These are phyloP conservation scores for Papilio machaon DNA, from an alignment of 1,140 invertebrate genomes.

Conservation along the genomic window DNA sequence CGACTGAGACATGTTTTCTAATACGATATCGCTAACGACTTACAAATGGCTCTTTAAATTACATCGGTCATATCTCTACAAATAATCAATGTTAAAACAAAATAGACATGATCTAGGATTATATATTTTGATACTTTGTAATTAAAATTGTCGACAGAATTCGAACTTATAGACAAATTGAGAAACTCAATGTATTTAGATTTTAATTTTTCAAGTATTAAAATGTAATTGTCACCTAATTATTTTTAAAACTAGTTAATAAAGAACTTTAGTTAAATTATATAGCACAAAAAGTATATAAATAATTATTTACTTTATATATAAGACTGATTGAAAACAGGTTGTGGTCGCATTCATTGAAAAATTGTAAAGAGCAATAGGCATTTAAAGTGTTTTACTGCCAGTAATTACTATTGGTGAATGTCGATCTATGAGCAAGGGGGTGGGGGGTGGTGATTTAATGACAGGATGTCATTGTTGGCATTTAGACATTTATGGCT, in stretches of 20 bases:
- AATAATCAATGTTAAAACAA: too few relatives aligned
- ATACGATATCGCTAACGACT: background rate
- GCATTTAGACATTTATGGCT: background rate
- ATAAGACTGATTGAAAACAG: background rate
- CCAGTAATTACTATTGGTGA: background rate
- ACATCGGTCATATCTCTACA: background rate
- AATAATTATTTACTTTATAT: background rate
- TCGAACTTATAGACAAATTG: too few relatives aligned
- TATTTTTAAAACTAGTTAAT: background rate
- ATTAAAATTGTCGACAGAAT: too few relatives aligned
- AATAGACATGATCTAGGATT: too few relatives aligned
- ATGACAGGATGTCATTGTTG: slow-evolving; percentile 1
- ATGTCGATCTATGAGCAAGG: background rate
- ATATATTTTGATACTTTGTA: too few relatives aligned
- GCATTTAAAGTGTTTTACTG: background rate
- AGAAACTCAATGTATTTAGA: too few relatives aligned
- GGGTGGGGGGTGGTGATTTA: too few relatives aligned
- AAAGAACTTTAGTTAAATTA: background rate
- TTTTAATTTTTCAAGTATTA: background rate
- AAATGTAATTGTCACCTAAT: background rate
- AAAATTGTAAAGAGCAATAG: background rate
- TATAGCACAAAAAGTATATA: background rate
- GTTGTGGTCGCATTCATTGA: background rate
- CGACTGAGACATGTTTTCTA: background rate
- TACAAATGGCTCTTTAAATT: background rate